These are phyloP conservation scores for Allolobophora icterica DNA, from an alignment of 2,888 invertebrate genomes.

Conservation along the genomic window DNA sequence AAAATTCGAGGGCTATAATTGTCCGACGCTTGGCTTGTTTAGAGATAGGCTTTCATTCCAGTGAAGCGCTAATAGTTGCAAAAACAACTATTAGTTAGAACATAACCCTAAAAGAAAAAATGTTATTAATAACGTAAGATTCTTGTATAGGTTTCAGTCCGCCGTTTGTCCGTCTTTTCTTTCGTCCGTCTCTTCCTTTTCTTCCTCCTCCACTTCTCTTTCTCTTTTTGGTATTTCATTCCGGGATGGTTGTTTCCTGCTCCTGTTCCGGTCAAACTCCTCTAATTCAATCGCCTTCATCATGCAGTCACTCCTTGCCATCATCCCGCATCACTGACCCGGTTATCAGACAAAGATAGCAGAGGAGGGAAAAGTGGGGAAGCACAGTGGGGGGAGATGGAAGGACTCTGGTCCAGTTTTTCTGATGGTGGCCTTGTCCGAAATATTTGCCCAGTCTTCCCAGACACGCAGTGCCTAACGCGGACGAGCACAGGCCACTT, in stretches of 20 bases:
- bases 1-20: background rate
- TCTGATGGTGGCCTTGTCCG: slow-evolving; percentile 7
- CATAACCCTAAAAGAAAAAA: too few relatives aligned
- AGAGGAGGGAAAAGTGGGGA: background rate
- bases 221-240: background rate
- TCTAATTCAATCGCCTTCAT: background rate
- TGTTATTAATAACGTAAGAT: too few relatives aligned
- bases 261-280: background rate
- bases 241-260: background rate
- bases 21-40: background rate
- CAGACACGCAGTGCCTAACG: slow-evolving; percentile 1
- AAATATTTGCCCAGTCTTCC: background rate
- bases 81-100: too few relatives aligned
- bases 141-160: too few relatives aligned
- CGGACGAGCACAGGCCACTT: background rate
- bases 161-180: too few relatives aligned
- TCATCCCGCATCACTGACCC: background rate
- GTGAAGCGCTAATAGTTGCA: background rate
- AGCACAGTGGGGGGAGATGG: background rate
- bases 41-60: background rate
- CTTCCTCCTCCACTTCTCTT: background rate
- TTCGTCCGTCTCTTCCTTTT: background rate
- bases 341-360: too few relatives aligned
- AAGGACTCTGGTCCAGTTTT: background rate
- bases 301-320: background rate